Conservation (phyloP, 2,888 invertebrate species). For the Tetranychus truncatus region DNA sequence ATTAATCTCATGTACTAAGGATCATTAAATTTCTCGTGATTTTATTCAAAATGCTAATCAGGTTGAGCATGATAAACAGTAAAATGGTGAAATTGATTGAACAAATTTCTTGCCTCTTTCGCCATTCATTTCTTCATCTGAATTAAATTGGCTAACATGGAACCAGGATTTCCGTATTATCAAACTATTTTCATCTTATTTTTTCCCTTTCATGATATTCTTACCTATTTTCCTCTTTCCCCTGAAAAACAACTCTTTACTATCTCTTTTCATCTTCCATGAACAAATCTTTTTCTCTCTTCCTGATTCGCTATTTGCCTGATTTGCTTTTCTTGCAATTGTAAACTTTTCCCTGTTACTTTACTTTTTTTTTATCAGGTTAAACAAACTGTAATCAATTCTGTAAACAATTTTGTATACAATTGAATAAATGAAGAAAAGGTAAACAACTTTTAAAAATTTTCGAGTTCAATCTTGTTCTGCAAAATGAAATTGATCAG, state of each 20-base stretch:
- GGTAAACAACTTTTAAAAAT: neutral
- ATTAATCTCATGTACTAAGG: too few relatives aligned
- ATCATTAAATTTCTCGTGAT: too few relatives aligned
- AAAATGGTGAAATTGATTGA: too few relatives aligned
- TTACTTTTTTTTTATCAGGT: neutral
- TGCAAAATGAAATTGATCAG: too few relatives aligned
- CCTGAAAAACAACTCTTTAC: neutral
- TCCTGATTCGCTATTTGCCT: neutral
- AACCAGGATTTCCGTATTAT: neutral
- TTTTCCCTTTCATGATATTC: neutral
- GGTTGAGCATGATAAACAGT: too few relatives aligned
- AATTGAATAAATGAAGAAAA: neutral
- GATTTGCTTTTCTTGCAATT: neutral
- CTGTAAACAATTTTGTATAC: neutral
- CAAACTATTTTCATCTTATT: neutral
- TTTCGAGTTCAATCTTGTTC: too few relatives aligned
- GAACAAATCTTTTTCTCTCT: neutral
- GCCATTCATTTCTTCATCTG: neutral
- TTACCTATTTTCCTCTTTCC: neutral
- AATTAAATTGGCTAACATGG: neutral
- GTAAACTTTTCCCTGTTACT: neutral
- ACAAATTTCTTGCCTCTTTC: neutral
- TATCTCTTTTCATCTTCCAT: neutral
- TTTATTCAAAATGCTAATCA: too few relatives aligned
- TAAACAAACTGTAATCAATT: neutral